These are phyloP conservation scores for Dasyornis broadbenti DNA, from an alignment of 2,113 vertebrate genomes.

Conservation along the genomic window DNA sequence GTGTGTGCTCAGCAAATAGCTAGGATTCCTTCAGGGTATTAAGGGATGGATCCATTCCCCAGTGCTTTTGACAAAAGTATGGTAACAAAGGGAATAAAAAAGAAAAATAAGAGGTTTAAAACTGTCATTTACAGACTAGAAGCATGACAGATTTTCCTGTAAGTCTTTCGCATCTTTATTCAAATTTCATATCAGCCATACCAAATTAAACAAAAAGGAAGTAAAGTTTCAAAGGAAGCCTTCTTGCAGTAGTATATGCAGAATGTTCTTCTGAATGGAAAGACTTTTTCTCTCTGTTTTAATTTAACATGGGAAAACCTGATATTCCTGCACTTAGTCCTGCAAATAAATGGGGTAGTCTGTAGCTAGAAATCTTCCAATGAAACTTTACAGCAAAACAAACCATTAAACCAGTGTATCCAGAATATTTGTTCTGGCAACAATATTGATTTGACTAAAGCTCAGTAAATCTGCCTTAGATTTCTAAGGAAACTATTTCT, in stretches of 20 bases:
- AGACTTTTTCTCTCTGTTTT: neutral
- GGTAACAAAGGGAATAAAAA: neutral
- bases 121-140: neutral
- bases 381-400: neutral
- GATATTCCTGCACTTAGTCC: neutral
- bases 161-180: neutral
- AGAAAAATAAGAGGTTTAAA: slow-evolving; percentile 1
- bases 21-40: neutral
- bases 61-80: neutral
- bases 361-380: neutral
- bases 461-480: neutral
- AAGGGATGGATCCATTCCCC: neutral
- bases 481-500: neutral
- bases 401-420: neutral
- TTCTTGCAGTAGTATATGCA: neutral
- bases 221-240: neutral
- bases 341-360: neutral
- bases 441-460: neutral
- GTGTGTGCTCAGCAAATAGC: slow-evolving; percentile 1
- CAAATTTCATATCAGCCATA: neutral
- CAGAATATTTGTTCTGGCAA: neutral
- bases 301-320: neutral
- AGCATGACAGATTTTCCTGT: neutral
- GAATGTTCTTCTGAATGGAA: neutral
- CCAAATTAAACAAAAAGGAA: neutral